Percentiles rank a stretch among this genome's conserved stretches.
Evolutionary conservation across 2,888 invertebrate species (phyloP).

Genomic region (Chelonus formosanus): DNA sequence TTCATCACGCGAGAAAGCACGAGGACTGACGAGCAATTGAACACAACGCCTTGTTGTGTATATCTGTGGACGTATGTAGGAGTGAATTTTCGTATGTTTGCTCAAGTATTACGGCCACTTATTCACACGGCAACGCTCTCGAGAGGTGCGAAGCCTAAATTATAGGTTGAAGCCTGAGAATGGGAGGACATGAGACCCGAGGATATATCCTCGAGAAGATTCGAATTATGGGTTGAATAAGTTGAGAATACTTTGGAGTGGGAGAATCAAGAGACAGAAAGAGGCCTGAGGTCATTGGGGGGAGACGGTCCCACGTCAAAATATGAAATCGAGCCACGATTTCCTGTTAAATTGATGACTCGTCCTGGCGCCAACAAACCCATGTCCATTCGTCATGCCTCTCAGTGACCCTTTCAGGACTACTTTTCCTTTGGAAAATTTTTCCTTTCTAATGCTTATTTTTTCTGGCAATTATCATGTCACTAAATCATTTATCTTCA

Average conservation of each 20-base stretch:
- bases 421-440: background rate
- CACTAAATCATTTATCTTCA: no score
- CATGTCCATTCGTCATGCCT: conserved; percentile 19
- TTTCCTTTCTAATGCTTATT: no score
- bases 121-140: conserved; percentile 36
- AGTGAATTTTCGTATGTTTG: conserved; percentile 33
- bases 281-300: conserved; percentile 29
- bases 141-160: conserved; percentile 37
- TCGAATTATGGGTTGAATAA: conserved; percentile 35
- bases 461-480: no score
- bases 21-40: conserved; percentile 28
- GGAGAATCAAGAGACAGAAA: conserved; percentile 23
- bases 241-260: conserved; percentile 8
- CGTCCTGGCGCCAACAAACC: conserved; percentile 38
- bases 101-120: conserved; percentile 36
- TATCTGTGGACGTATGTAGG: conserved; percentile 15
- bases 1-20: conserved; percentile 34
- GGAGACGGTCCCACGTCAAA: conserved; percentile 52
- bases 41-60: background rate
- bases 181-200: conserved; percentile 34
- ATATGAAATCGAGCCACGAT: conserved; percentile 61
- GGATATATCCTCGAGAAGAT: conserved; percentile 28
- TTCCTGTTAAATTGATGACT: conserved; percentile 61
- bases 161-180: conserved; percentile 34
- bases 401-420: background rate